phyloP scores from a whole-genome alignment of 2,888 invertebrate species.

The Liodrosophila aerea region DNA sequence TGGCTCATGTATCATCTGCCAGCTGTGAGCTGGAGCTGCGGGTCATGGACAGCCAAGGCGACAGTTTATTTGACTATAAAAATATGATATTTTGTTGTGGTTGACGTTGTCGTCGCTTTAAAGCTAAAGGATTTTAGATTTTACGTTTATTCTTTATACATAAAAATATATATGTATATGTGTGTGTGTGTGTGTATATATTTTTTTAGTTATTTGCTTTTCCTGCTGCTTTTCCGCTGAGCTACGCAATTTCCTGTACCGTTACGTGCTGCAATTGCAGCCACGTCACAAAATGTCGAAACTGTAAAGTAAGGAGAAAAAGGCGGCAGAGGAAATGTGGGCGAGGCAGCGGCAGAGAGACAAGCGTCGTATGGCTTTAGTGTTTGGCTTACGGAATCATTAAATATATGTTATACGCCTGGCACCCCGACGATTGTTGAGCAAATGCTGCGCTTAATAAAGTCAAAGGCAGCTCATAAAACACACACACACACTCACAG shows the following conservation, averaged over 20 bases:
- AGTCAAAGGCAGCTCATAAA: slow-evolving; percentile 29
- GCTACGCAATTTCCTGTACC: slow-evolving; percentile 60
- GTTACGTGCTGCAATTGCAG: slow-evolving; percentile 71
- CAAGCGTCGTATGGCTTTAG: slow-evolving; percentile 21
- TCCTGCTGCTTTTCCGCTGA: slow-evolving; percentile 33
- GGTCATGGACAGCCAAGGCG: too few relatives aligned
- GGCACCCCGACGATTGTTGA: background rate
- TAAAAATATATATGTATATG: too few relatives aligned
- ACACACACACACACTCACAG: slow-evolving; percentile 1
- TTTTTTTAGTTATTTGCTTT: slow-evolving; percentile 19
- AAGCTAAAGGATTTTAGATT: slow-evolving; percentile 29
- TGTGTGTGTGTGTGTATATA: background rate
- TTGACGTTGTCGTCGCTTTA: slow-evolving; percentile 19
- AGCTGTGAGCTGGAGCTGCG: slow-evolving; percentile 29
- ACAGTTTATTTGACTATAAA: slow-evolving; percentile 54
- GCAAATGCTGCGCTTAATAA: slow-evolving; percentile 33
- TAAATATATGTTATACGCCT: slow-evolving; percentile 34
- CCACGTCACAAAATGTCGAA: slow-evolving; percentile 58
- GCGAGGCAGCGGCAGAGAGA: too few relatives aligned
- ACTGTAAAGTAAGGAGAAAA: slow-evolving; percentile 6
- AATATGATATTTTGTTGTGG: slow-evolving; percentile 34
- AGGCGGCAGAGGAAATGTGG: too few relatives aligned
- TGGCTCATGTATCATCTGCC: slow-evolving; percentile 65
- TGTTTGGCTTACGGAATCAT: slow-evolving; percentile 30
- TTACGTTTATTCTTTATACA: background rate